Conservation (phyloP, 2,888 invertebrate species). For the Limnephilus rhombicus region DNA sequence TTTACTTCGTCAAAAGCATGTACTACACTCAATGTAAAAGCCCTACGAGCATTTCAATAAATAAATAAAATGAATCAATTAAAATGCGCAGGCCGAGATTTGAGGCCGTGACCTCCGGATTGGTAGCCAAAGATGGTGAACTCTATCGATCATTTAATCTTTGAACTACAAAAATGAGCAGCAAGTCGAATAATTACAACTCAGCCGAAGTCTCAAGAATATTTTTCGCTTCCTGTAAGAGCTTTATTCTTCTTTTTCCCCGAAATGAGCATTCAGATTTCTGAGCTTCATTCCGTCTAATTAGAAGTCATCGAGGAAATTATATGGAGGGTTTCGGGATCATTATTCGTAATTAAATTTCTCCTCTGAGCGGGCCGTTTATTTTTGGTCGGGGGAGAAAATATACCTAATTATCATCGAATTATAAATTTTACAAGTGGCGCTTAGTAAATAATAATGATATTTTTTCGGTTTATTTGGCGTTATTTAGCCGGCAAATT, state of each 20-base stretch:
- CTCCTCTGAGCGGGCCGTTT: slow-evolving; percentile 17
- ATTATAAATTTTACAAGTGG: slow-evolving; percentile 3
- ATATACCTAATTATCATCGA: slow-evolving; percentile 10
- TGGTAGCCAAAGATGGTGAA: not conserved
- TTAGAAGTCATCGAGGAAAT: slow-evolving; percentile 42
- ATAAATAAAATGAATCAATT: no score
- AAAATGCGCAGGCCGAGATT: not conserved
- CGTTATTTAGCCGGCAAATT: not conserved
- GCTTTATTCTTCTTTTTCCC: slow-evolving; percentile 5
- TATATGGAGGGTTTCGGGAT: slow-evolving; percentile 30
- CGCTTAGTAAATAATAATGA: not conserved
- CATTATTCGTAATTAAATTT: slow-evolving; percentile 39
- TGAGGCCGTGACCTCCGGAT: no score
- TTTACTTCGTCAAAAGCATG: no score
- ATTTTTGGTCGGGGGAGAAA: slow-evolving; percentile 16
- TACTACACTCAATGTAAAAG: no score
- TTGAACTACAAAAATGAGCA: not conserved
- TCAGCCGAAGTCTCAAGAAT: not conserved
- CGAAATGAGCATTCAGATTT: slow-evolving; percentile 38
- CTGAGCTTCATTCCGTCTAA: slow-evolving; percentile 37
- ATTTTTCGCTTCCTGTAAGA: slow-evolving; percentile 17
- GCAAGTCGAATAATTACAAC: not conserved
- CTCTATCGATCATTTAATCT: slow-evolving; percentile 15
- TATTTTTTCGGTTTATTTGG: not conserved
- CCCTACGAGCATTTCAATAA: no score